Evolutionary conservation across 2,797 vertebrate genomes (phyloP).

Genomic region (Micromesistius poutassou): DNA sequence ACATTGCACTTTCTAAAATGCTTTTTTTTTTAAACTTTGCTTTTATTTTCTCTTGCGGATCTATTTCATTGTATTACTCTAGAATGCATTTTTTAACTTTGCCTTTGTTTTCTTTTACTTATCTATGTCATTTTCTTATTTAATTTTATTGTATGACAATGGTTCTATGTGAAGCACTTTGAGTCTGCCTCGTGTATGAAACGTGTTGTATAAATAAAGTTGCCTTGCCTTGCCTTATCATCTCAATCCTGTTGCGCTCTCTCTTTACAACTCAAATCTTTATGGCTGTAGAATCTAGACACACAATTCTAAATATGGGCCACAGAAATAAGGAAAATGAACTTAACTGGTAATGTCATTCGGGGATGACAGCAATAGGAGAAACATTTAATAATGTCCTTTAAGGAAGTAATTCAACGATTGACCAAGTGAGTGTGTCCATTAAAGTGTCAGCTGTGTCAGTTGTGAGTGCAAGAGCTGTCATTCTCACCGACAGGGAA

Average conservation of each 20-base stretch:
- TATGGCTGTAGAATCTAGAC: background rate
- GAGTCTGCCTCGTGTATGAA: no score
- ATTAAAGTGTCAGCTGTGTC: slow-evolving; percentile 36
- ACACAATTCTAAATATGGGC: background rate
- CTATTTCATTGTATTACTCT: no score
- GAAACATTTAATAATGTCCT: background rate
- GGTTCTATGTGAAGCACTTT: no score
- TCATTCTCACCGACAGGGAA: background rate
- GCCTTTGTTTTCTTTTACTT: no score
- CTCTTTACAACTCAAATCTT: background rate
- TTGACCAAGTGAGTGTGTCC: background rate
- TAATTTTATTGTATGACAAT: no score
- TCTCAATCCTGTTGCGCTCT: background rate
- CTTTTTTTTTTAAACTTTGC: no score
- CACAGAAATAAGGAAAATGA: background rate
- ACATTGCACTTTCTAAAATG: no score
- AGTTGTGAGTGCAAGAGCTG: slow-evolving; percentile 12
- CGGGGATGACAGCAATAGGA: background rate
- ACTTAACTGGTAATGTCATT: background rate
- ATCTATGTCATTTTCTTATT: no score
- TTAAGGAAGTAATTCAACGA: background rate
- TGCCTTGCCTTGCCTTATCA: no score
- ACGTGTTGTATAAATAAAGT: no score
- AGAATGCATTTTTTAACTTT: no score
- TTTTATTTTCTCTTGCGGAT: no score